Evolutionary conservation across 2,888 invertebrate species (phyloP).

Genomic region (Campoletis raptor): DNA sequence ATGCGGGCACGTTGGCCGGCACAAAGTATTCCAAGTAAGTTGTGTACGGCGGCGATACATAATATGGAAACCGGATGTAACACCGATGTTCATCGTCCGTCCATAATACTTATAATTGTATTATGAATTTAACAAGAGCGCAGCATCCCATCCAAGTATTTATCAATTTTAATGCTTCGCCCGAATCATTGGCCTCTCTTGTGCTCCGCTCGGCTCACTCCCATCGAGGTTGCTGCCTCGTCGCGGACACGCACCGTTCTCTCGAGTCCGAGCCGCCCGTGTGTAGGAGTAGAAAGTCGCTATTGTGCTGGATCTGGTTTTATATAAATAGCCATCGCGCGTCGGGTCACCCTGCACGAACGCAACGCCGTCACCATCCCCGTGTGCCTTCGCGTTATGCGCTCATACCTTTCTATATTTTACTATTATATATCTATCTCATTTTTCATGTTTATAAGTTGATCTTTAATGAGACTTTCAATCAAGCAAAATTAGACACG

Average conservation of each 20-base stretch:
- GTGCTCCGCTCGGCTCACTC: no score
- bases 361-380: conserved; percentile 61
- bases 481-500: not conserved
- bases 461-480: not conserved
- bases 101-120: conserved; percentile 18
- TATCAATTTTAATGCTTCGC: no score
- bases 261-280: conserved; percentile 61
- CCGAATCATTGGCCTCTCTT: no score
- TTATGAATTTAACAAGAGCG: not conserved
- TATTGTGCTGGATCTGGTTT: conserved; percentile 83
- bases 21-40: no score
- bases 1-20: not conserved
- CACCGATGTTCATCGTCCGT: conserved; percentile 13
- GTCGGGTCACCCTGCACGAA: conserved; percentile 66
- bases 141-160: no score
- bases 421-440: not conserved
- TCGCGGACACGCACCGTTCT: conserved; percentile 57
- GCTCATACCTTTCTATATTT: conserved; percentile 16
- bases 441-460: not conserved
- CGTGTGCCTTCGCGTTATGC: conserved; percentile 53
- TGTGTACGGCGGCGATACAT: not conserved
- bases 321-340: conserved; percentile 82
- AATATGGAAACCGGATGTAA: conserved; percentile 11
- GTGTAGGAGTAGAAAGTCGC: conserved; percentile 84
- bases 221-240: not conserved